A percentile compares a stretch with the other conserved stretches of the same genome.
These are phyloP conservation scores for Otis tarda DNA, from an alignment of 2,113 vertebrate genomes.

Conservation along the genomic window DNA sequence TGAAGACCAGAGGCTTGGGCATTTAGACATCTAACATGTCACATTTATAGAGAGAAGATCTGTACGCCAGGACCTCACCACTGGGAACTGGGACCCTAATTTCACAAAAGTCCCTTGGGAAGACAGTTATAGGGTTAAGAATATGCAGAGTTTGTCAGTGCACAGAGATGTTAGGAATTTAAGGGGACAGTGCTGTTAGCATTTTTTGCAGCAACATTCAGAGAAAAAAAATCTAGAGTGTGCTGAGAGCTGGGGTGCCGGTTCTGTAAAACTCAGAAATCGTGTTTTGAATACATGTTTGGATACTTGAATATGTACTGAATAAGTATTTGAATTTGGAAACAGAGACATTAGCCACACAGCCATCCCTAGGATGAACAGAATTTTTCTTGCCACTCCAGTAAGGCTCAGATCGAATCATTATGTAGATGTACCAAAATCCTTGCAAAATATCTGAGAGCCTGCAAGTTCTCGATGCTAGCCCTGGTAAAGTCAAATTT, in stretches of 20 bases:
- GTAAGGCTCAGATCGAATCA: not conserved
- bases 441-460: not conserved
- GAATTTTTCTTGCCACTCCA: not conserved
- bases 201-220: not conserved
- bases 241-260: not conserved
- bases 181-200: not conserved
- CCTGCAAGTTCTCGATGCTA: not conserved
- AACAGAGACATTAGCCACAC: not conserved
- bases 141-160: fast-evolving
- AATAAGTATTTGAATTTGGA: not conserved
- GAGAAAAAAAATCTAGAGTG: not conserved
- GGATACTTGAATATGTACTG: not conserved
- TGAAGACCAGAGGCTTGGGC: not conserved
- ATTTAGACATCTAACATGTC: not conserved
- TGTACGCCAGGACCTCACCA: not conserved
- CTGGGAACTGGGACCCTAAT: not conserved
- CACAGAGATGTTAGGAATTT: not conserved
- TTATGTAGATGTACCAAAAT: not conserved
- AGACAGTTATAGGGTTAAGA: not conserved
- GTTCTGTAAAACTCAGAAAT: not conserved
- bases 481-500: not conserved
- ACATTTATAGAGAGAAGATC: not conserved
- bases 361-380: not conserved
- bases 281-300: not conserved
- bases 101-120: not conserved